phyloP scores from a whole-genome alignment of 2,113 vertebrate species.

The Prinia subflava region DNA sequence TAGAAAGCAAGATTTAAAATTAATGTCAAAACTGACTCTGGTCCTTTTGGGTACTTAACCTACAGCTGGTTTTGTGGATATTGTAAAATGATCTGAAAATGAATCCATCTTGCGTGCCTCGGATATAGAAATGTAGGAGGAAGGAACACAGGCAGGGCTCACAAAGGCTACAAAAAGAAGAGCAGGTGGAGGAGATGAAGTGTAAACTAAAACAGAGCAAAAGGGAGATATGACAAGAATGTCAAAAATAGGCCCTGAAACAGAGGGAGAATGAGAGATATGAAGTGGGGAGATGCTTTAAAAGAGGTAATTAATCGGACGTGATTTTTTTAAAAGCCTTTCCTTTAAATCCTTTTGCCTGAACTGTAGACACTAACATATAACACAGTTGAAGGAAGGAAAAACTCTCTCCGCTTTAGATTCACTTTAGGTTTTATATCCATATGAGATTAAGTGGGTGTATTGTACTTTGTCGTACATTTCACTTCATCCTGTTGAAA shows the following conservation, averaged over 20 bases:
- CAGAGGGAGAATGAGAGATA: background rate
- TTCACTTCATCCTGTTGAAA: background rate
- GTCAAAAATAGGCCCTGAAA: background rate
- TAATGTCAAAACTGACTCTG: background rate
- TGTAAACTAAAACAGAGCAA: background rate
- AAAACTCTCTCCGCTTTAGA: background rate
- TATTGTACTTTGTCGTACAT: background rate
- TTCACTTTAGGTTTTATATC: background rate
- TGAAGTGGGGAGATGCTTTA: background rate
- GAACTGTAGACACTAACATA: background rate
- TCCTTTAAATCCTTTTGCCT: background rate
- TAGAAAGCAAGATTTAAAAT: background rate
- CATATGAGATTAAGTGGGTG: background rate
- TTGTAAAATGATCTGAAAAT: background rate
- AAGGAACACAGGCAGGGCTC: background rate
- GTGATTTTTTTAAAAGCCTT: background rate
- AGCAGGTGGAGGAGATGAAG: background rate
- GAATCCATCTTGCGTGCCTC: background rate
- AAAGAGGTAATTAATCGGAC: background rate
- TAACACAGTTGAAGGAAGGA: background rate
- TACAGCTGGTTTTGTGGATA: background rate
- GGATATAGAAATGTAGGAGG: background rate
- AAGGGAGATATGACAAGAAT: background rate
- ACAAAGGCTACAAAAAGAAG: background rate
- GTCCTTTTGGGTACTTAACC: background rate